Conservation (phyloP, 1,140 invertebrate genomes). For the Stenopsyche tienmushanensis region DNA sequence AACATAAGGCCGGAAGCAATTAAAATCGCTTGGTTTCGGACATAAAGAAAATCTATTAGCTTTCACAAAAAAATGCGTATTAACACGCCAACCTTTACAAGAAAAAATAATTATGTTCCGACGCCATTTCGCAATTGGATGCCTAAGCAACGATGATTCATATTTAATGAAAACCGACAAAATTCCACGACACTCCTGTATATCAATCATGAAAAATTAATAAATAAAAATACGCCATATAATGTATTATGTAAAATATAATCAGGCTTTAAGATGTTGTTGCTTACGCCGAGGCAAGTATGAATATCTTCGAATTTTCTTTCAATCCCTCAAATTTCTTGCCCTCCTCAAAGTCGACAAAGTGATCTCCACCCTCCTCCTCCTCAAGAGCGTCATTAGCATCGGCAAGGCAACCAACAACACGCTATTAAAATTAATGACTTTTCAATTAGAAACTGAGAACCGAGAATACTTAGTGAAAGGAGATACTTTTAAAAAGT, state of each 20-base stretch:
- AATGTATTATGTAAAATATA: constrained; percentile 6
- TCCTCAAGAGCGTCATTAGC: constrained; percentile 22
- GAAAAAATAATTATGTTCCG: not conserved
- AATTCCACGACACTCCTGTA: not conserved
- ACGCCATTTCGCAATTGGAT: not conserved
- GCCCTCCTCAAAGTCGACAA: constrained; percentile 1
- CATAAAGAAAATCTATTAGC: constrained; percentile 6
- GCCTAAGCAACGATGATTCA: not conserved
- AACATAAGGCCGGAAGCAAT: constrained; percentile 21
- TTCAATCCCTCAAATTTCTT: not conserved
- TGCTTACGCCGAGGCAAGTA: not conserved
- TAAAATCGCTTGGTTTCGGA: constrained; percentile 16
- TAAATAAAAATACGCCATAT: not conserved
- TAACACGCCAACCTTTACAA: constrained; percentile 10
- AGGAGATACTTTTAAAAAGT: constrained; percentile 38
- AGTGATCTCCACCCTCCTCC: not conserved
- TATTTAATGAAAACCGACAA: too few species aligned
- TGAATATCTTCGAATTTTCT: not conserved
- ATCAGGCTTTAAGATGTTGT: not conserved
- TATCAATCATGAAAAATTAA: not conserved
- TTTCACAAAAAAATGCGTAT: constrained; percentile 10
- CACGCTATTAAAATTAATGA: constrained; percentile 43
- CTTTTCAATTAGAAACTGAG: constrained; percentile 42
- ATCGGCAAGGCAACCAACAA: constrained; percentile 39
- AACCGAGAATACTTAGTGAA: constrained; percentile 36